A percentile compares a stretch with the other conserved stretches of the same genome.
Evolutionary conservation across 2,888 invertebrate species (phyloP).

Genomic region (Endomychus coccineus): DNA sequence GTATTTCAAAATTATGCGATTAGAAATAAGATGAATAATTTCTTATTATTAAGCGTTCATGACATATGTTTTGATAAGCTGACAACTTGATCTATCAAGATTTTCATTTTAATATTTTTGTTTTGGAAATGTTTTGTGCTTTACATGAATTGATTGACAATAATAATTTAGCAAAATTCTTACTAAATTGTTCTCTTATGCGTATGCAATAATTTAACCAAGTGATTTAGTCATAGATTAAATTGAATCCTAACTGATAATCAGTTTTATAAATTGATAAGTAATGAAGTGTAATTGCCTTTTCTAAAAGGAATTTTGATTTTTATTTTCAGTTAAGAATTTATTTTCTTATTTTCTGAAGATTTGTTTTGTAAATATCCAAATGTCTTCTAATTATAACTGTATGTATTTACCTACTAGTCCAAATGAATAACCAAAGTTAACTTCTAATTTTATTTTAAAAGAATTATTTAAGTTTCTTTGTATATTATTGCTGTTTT

Average conservation of each 20-base stretch:
- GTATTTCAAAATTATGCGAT: too few relatives aligned
- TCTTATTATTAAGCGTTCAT: too few relatives aligned
- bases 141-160: too few relatives aligned
- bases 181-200: too few relatives aligned
- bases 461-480: conserved; percentile 7
- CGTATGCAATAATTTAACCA: conserved; percentile 9
- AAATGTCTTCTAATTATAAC: conserved; percentile 24
- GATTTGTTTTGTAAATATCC: conserved; percentile 21
- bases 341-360: conserved; percentile 10
- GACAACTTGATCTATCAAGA: too few relatives aligned
- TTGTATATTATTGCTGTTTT: conserved; percentile 10
- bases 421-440: conserved; percentile 45
- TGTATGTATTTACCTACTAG: conserved; percentile 37
- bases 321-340: conserved; percentile 20
- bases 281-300: conserved; percentile 31
- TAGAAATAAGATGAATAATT: too few relatives aligned
- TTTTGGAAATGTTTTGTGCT: too few relatives aligned
- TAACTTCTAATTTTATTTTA: conserved; percentile 16
- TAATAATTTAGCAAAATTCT: too few relatives aligned
- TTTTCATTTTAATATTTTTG: too few relatives aligned
- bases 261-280: conserved; percentile 27
- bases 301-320: conserved; percentile 23
- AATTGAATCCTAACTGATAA: conserved; percentile 32
- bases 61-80: too few relatives aligned
- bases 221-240: conserved; percentile 11